Evolutionary conservation across 2,113 vertebrate species (phyloP), one percentile per base, ranked within the genome.

Genomic region (Plecturocebus donacophilus): DNA sequence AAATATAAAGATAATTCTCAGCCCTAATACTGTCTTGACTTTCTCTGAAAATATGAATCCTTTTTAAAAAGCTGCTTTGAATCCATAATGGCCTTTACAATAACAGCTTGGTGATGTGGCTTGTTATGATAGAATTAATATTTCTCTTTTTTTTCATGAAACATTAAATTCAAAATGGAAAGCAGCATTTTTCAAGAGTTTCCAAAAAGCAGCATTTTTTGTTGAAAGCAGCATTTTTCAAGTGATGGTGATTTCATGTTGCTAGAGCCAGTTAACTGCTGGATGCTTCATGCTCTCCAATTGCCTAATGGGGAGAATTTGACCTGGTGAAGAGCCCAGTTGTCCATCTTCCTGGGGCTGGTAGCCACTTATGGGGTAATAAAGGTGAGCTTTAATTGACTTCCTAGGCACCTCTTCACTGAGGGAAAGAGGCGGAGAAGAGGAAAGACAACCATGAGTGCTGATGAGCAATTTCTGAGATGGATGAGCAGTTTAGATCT

Each of bases 261-360:
- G 92, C 95, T 92, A 49, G 87, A 96, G 71, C 92, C 80, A 77
- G 61, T 23, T 76, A 77, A 86, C 96, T 94, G 91, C 94, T 86
- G 86, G 84, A 27, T 96, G 95, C 89, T 93, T 87, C 61, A 2
- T 52, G 35, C 35, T 91, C 94, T 95, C 73, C 77, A 71, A 1
- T 88, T 91, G 88, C 82, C 82, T 96, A 61, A 80, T 94, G 87
- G 58, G 86, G 73, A 73, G 66, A 64, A 93, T 95, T 87, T 80
- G 75, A 58, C 84, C 96, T 98, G 97, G 97, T 93, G 0, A 90
- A 61, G 88, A 94, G 94, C 95, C 97, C 93, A 88, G 40, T 64
- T 85, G 85, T 93, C 95, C 96, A 89, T 98, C 94, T 96, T 96
- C 93, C 96, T 56, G 86, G 90, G 73, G 91, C 94, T 91, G 89